Percentiles rank a stretch among this genome's conserved stretches.
Conservation (phyloP, 2,888 invertebrate genomes). For the Pilophorus perplexus region DNA sequence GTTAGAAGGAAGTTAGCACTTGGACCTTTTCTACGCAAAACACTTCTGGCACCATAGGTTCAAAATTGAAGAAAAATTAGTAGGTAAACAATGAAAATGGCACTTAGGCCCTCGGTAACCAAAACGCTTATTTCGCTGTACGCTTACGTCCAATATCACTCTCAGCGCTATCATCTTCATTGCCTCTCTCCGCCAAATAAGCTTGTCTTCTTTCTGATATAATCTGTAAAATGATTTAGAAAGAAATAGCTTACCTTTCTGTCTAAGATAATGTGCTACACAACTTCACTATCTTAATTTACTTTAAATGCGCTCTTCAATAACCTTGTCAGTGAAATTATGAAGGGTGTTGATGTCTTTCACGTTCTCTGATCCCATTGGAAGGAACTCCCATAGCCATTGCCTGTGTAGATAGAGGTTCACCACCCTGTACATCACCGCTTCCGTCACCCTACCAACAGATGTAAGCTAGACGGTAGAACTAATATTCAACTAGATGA, state of each 20-base stretch:
- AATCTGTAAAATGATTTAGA: neutral
- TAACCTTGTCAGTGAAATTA: constrained; percentile 37
- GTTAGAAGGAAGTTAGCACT: too few relatives aligned
- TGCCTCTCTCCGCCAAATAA: neutral
- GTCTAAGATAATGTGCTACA: neutral
- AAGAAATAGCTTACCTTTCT: neutral
- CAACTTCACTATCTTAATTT: too few relatives aligned
- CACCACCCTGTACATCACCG: constrained; percentile 3
- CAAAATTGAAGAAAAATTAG: too few relatives aligned
- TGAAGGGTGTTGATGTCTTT: constrained; percentile 29
- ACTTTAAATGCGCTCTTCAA: too few relatives aligned
- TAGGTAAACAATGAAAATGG: too few relatives aligned
- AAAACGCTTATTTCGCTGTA: too few relatives aligned
- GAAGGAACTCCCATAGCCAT: constrained; percentile 34
- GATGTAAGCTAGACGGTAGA: neutral
- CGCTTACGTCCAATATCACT: constrained; percentile 9
- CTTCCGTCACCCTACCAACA: constrained; percentile 1
- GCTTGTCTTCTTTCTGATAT: neutral
- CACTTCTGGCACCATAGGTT: too few relatives aligned
- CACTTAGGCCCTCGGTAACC: too few relatives aligned
- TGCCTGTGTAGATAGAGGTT: constrained; percentile 32
- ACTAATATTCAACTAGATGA: too few relatives aligned
- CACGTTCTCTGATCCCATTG: constrained; percentile 20
- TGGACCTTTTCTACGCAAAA: too few relatives aligned
- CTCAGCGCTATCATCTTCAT: neutral